phyloP scores from a whole-genome alignment of 2,113 vertebrate genomes.

The Corythaixoides concolor region DNA sequence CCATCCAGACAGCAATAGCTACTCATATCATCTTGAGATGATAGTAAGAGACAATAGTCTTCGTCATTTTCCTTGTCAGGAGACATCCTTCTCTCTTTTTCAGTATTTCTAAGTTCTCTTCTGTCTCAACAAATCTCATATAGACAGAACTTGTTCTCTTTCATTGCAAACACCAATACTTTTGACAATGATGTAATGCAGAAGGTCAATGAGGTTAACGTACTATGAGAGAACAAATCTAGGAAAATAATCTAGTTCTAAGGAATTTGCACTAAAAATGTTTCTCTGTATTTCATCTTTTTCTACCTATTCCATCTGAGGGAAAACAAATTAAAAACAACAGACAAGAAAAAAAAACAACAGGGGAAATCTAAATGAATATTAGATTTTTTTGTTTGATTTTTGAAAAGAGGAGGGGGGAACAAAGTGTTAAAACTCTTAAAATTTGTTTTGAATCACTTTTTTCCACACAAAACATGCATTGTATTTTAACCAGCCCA shows the following conservation, averaged over 20 bases:
- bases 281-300: background rate
- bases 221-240: background rate
- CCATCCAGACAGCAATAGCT: background rate
- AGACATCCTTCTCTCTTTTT: background rate
- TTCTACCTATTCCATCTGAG: background rate
- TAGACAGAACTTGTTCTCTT: background rate
- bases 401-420: background rate
- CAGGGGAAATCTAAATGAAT: background rate
- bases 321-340: background rate
- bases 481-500: background rate
- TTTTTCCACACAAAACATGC: background rate
- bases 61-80: background rate
- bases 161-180: background rate
- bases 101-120: background rate
- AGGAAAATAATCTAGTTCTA: background rate
- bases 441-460: accelerated
- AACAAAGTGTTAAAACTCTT: background rate
- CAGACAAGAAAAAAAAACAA: background rate
- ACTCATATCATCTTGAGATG: background rate
- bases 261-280: background rate
- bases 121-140: background rate
- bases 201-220: background rate
- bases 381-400: background rate
- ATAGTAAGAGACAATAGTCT: background rate
- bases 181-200: background rate